Evolutionary conservation across 2,888 invertebrate species (phyloP).

Genomic region (Leptarthrus brevirostris): DNA sequence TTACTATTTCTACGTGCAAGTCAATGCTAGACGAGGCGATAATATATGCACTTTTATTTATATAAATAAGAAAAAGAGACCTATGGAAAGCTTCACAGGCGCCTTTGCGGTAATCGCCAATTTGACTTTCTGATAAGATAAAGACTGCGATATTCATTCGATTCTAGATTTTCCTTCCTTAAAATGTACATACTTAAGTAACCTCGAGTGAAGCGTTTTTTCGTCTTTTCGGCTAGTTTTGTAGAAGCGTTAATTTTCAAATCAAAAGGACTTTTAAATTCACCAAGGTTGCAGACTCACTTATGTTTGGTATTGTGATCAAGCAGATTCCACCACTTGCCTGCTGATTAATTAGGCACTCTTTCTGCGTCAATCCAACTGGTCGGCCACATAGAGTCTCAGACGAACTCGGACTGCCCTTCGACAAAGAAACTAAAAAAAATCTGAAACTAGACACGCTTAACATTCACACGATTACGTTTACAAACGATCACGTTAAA

Average conservation of each 20-base stretch:
- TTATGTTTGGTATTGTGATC: too few relatives aligned
- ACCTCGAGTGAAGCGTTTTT: not conserved
- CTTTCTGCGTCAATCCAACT: too few relatives aligned
- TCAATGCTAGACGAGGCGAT: not conserved
- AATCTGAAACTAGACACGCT: not conserved
- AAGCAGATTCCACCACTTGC: too few relatives aligned
- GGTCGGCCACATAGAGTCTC: too few relatives aligned
- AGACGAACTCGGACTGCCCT: too few relatives aligned
- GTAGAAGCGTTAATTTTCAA: too few relatives aligned
- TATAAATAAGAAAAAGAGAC: slow-evolving; percentile 7
- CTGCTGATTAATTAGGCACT: too few relatives aligned
- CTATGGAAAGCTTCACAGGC: slow-evolving; percentile 20
- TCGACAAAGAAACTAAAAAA: too few relatives aligned
- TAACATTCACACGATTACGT: not conserved
- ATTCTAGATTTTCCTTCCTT: slow-evolving; percentile 29
- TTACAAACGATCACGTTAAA: not conserved
- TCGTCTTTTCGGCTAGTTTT: not conserved
- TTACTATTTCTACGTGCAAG: not conserved
- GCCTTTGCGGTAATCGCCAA: slow-evolving; percentile 36
- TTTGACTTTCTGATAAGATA: slow-evolving; percentile 47
- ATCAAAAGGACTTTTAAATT: too few relatives aligned
- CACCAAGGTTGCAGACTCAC: too few relatives aligned
- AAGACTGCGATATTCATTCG: slow-evolving; percentile 37
- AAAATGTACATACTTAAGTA: slow-evolving; percentile 38
- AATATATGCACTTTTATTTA: not conserved